Evolutionary conservation across 2,797 vertebrate species (phyloP).

Genomic region (Chloroceryle amazona): DNA sequence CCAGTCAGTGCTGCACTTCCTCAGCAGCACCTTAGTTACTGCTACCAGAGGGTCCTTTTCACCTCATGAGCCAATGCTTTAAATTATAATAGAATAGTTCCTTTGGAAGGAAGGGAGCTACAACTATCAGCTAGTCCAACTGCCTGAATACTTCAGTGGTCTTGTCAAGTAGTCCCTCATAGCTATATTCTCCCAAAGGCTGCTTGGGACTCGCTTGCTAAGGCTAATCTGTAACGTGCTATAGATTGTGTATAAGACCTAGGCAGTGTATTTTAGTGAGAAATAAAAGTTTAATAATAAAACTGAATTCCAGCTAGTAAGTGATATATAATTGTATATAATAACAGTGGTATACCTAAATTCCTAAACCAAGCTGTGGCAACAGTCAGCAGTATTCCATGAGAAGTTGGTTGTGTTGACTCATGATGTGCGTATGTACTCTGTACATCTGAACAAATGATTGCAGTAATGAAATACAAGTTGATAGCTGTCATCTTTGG

Average conservation of each 20-base stretch:
- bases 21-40: not conserved
- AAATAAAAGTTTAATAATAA: not conserved
- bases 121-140: not conserved
- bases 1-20: not conserved
- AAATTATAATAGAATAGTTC: not conserved
- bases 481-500: not conserved
- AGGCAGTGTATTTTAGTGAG: not conserved
- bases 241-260: not conserved
- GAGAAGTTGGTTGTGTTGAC: not conserved
- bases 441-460: not conserved
- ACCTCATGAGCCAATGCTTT: not conserved
- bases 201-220: not conserved
- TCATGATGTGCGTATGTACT: not conserved
- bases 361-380: not conserved
- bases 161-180: not conserved
- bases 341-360: not conserved
- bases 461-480: not conserved
- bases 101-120: not conserved
- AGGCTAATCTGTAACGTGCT: not conserved
- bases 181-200: not conserved
- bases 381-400: not conserved
- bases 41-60: accelerated
- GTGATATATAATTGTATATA: not conserved
- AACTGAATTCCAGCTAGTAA: not conserved
- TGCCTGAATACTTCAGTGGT: not conserved